Conservation (phyloP, 2,888 invertebrate species). For the Bellardia bayeri region DNA sequence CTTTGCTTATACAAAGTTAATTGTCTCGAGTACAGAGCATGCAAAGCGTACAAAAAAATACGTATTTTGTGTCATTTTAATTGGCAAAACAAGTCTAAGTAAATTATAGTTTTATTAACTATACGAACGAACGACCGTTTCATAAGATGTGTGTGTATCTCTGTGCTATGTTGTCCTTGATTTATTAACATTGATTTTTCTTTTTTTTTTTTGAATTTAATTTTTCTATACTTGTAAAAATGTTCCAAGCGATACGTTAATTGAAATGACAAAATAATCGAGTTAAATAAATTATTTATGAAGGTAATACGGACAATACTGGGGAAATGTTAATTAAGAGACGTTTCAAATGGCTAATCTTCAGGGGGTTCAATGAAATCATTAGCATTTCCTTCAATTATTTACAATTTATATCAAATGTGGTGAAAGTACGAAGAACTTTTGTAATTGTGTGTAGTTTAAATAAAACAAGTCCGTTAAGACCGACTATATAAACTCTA, state of each 20-base stretch:
- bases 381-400: too few species aligned
- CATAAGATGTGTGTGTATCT: slow-evolving; percentile 27
- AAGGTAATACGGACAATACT: slow-evolving; percentile 10
- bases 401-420: too few species aligned
- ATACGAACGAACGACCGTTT: slow-evolving; percentile 36
- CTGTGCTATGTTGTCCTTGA: slow-evolving; percentile 63
- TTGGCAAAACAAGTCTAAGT: slow-evolving; percentile 70
- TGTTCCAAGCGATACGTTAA: slow-evolving; percentile 37
- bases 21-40: slow-evolving; percentile 20
- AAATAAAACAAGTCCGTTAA: too few species aligned
- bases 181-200: slow-evolving; percentile 59
- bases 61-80: slow-evolving; percentile 71
- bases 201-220: not conserved
- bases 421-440: too few species aligned
- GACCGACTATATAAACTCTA: too few species aligned
- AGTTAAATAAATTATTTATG: slow-evolving; percentile 62
- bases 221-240: slow-evolving; percentile 17
- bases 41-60: slow-evolving; percentile 3
- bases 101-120: slow-evolving; percentile 70
- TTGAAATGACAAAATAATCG: slow-evolving; percentile 66
- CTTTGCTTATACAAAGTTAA: slow-evolving; percentile 28
- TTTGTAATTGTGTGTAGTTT: too few species aligned
- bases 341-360: not conserved
- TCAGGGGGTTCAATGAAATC: not conserved
- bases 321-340: not conserved